Evolutionary conservation across 2,113 vertebrate genomes (phyloP).

Genomic region (Oncorhynchus clarkii): DNA sequence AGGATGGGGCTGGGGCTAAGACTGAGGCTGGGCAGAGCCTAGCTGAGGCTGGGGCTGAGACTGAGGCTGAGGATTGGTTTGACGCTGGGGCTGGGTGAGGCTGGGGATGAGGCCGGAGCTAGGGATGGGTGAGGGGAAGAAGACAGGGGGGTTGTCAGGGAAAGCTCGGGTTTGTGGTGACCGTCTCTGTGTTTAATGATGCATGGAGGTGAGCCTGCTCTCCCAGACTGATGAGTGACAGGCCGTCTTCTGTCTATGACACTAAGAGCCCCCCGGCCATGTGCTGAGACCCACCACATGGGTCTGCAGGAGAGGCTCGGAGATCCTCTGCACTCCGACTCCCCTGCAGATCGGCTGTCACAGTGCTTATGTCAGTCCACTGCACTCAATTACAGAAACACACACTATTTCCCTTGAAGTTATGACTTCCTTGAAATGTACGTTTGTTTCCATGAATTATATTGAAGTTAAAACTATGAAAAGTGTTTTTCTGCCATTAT

Average conservation of each 20-base stretch:
- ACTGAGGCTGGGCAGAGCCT: neutral
- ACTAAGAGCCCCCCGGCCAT: slow-evolving; percentile 34
- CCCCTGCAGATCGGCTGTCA: neutral
- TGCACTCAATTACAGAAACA: neutral
- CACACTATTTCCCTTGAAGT: neutral
- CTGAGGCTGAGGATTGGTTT: neutral
- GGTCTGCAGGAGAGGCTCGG: neutral
- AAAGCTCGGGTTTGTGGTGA: slow-evolving; percentile 6
- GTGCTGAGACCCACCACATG: neutral
- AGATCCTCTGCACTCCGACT: neutral
- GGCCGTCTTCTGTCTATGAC: slow-evolving; percentile 20
- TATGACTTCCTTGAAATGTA: neutral
- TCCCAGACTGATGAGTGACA: slow-evolving; percentile 29
- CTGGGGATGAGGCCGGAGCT: neutral
- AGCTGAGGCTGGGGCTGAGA: slow-evolving; percentile 14
- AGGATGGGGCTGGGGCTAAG: neutral
- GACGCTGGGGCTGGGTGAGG: neutral
- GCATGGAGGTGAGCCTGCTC: neutral
- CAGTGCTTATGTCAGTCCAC: neutral
- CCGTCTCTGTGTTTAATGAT: neutral
- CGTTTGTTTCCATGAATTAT: too few species aligned
- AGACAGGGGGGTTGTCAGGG: slow-evolving; percentile 25
- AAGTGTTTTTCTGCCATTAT: neutral
- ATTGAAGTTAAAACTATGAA: neutral
- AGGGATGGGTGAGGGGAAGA: neutral